A percentile compares a stretch with the other conserved stretches of the same genome.
These are phyloP conservation scores for Python bivittatus DNA, from an alignment of 2,113 vertebrate species.

Conservation along the genomic window DNA sequence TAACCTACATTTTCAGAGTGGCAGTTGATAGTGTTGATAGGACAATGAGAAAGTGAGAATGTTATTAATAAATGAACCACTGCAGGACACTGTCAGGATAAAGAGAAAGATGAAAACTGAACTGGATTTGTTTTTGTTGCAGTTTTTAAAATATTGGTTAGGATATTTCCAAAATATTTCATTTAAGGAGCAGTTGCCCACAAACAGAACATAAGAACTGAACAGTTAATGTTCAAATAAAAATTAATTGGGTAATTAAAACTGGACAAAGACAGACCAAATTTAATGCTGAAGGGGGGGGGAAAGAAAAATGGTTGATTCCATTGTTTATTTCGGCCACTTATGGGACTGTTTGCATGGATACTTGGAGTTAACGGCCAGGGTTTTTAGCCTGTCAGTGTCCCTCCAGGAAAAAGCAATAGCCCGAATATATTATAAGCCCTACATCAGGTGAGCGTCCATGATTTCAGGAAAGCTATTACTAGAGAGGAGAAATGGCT, in stretches of 20 bases:
- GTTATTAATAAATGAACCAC: constrained; percentile 22
- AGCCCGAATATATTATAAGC: constrained; percentile 32
- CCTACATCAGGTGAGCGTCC: neutral
- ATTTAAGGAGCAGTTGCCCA: neutral
- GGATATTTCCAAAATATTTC: neutral
- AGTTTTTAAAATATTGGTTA: neutral
- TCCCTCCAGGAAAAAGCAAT: constrained; percentile 54
- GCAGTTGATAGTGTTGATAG: constrained; percentile 5
- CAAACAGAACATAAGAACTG: neutral
- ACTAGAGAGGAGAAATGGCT: constrained; percentile 53
- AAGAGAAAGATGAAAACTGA: neutral
- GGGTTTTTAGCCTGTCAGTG: constrained; percentile 46
- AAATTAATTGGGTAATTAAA: constrained; percentile 11
- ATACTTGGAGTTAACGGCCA: neutral
- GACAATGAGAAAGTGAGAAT: constrained; percentile 27
- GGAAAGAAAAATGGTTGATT: neutral
- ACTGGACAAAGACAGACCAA: neutral
- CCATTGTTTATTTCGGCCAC: neutral
- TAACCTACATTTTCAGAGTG: neutral
- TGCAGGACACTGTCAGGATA: constrained; percentile 62
- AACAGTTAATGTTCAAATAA: neutral
- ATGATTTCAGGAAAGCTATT: constrained; percentile 39
- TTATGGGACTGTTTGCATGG: constrained; percentile 20
- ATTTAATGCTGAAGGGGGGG: neutral
- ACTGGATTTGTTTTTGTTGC: neutral